A percentile compares a stretch with the other conserved stretches of the same genome.
These are phyloP conservation scores for Gallinago stenura DNA, from an alignment of 2,797 vertebrate genomes.

Conservation along the genomic window DNA sequence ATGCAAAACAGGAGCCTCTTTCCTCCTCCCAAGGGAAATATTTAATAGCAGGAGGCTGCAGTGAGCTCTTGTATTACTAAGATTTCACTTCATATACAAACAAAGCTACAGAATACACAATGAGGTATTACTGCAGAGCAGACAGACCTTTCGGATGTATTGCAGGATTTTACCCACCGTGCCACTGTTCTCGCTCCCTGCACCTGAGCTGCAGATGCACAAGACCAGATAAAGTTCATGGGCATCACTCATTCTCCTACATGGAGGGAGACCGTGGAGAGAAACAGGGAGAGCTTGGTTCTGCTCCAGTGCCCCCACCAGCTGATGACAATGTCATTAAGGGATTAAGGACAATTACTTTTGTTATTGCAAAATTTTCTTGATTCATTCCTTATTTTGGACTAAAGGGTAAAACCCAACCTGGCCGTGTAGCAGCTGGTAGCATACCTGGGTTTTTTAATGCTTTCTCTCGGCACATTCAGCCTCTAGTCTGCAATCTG, in stretches of 20 bases:
- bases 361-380: neutral
- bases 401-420: neutral
- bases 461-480: neutral
- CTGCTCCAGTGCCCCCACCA: neutral
- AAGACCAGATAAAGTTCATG: neutral
- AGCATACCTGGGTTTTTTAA: neutral
- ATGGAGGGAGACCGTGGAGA: neutral
- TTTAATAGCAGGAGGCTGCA: constrained; percentile 23
- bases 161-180: neutral
- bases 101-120: neutral
- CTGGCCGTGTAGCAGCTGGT: neutral
- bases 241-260: neutral
- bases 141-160: neutral
- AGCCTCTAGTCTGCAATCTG: neutral
- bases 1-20: constrained; percentile 47
- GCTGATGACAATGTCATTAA: neutral
- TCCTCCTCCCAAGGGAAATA: constrained; percentile 8
- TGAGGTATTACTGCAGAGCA: neutral
- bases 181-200: neutral
- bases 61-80: constrained; percentile 2
- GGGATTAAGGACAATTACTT: neutral
- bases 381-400: neutral
- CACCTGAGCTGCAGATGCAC: neutral
- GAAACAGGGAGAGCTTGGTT: neutral
- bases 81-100: constrained; percentile 1